Conservation (phyloP, 2,797 vertebrate genomes). For the Rhynchotus rufescens region DNA sequence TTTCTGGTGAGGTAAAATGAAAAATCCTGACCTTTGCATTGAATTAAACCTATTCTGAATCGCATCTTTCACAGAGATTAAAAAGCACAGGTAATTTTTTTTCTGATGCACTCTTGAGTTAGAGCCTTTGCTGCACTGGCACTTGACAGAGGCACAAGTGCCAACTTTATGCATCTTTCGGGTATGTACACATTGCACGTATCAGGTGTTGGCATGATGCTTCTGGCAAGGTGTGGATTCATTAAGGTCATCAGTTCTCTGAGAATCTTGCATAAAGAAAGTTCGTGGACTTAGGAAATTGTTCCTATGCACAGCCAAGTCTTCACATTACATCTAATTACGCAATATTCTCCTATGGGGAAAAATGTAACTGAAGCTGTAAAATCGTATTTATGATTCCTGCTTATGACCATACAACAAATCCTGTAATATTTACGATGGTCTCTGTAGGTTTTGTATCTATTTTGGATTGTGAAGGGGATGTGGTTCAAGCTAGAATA, state of each 20-base stretch:
- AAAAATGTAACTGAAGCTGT: not conserved
- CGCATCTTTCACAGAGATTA: not conserved
- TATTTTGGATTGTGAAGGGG: not conserved
- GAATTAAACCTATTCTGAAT: not conserved
- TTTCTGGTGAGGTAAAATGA: not conserved
- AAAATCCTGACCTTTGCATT: not conserved
- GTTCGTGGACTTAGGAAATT: not conserved
- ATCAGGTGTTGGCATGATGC: rapidly evolving
- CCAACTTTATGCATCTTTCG: not conserved
- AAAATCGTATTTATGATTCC: not conserved
- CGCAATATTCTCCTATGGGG: not conserved
- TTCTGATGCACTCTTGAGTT: not conserved
- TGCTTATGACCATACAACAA: not conserved
- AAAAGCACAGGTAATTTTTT: not conserved
- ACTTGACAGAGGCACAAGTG: not conserved
- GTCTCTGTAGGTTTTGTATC: not conserved
- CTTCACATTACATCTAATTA: not conserved
- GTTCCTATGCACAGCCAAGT: not conserved
- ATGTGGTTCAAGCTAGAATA: not conserved
- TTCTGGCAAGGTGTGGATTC: not conserved
- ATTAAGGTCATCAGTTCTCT: not conserved
- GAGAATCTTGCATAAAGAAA: not conserved
- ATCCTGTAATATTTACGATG: not conserved
- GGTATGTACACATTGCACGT: not conserved
- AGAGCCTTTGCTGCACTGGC: not conserved